phyloP scores from a whole-genome alignment of 2,113 vertebrate genomes.

The Bujurquina vittata region DNA sequence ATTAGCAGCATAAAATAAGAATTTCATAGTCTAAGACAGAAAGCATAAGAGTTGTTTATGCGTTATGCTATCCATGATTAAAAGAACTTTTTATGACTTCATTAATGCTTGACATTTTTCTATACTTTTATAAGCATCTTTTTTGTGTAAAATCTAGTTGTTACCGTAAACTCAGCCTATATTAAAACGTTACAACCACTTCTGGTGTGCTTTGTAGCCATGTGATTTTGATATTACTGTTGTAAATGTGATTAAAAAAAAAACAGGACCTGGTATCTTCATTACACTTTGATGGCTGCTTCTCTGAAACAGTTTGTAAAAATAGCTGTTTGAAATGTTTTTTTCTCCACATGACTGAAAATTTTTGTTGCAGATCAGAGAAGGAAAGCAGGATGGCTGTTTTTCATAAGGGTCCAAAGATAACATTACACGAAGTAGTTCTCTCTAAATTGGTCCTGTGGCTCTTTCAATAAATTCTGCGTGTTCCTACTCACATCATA shows the following conservation, averaged over 20 bases:
- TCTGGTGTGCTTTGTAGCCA: not conserved
- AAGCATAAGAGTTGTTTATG: not conserved
- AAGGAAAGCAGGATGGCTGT: not conserved
- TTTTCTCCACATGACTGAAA: not conserved
- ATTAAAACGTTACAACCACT: not conserved
- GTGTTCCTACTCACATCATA: conserved; percentile 89
- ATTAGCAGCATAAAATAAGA: not conserved
- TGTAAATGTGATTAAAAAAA: not conserved
- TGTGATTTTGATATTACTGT: not conserved
- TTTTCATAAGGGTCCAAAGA: not conserved
- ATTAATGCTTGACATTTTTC: not conserved
- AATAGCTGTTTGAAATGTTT: conserved; percentile 10
- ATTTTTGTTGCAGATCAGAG: not conserved
- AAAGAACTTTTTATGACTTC: not conserved
- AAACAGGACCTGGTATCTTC: not conserved
- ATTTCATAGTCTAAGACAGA: not conserved
- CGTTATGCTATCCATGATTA: not conserved
- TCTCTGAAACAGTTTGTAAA: not conserved
- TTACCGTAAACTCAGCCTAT: not conserved
- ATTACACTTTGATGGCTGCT: not conserved
- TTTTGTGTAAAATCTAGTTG: not conserved
- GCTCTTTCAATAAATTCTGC: not conserved
- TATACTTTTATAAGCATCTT: not conserved
- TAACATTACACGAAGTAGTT: conserved; percentile 5
- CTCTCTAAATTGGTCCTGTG: not conserved